These are phyloP conservation scores for Temnothorax rugatulus DNA, from an alignment of 2,888 invertebrate species.

Conservation along the genomic window DNA sequence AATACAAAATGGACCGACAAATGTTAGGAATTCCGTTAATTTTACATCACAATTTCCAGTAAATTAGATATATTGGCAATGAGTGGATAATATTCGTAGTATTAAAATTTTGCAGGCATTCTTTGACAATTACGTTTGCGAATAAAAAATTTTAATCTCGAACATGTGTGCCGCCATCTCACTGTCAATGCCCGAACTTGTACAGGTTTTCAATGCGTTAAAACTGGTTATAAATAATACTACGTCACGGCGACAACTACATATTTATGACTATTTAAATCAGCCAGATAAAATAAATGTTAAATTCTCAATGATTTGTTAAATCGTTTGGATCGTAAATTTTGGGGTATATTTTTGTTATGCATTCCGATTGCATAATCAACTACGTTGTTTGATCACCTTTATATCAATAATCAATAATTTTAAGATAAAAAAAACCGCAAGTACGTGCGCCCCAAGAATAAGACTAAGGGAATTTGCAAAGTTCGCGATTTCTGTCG, in stretches of 20 bases:
- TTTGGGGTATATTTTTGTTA: conserved; percentile 13
- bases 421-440: background rate
- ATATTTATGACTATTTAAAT: conserved; percentile 58
- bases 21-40: background rate
- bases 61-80: conserved; percentile 19
- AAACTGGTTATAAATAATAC: conserved; percentile 51
- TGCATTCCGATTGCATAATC: conserved; percentile 12
- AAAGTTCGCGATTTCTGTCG: conserved; percentile 80
- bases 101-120: conserved; percentile 15
- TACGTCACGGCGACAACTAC: conserved; percentile 38
- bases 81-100: conserved; percentile 5
- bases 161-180: conserved; percentile 56
- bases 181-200: conserved; percentile 43
- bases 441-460: conserved; percentile 47
- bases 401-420: conserved; percentile 29
- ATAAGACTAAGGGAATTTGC: conserved; percentile 67
- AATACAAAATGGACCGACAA: background rate
- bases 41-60: background rate
- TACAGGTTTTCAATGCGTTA: conserved; percentile 41
- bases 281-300: conserved; percentile 48
- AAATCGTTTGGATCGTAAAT: conserved; percentile 28
- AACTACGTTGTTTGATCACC: conserved; percentile 1
- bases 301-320: conserved; percentile 50
- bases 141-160: conserved; percentile 33
- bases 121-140: background rate